Percentiles rank a stretch among this genome's conserved stretches.
Conservation (phyloP, 2,888 invertebrate species). For the Rosalia funebris region DNA sequence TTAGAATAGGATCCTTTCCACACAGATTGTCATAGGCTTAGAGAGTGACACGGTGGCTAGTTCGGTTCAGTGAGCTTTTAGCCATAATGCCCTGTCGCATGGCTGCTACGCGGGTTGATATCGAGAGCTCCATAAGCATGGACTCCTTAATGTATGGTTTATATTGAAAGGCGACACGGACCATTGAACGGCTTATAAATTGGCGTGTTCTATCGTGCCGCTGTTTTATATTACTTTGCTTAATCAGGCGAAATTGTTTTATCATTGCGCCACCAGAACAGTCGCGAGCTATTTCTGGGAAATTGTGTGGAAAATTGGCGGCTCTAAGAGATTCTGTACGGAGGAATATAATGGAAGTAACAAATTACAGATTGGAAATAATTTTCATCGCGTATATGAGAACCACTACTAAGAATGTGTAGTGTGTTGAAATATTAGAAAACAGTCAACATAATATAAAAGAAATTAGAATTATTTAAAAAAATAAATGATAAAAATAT, state of each 20-base stretch:
- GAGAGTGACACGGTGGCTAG: slow-evolving; percentile 33
- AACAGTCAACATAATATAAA: no score
- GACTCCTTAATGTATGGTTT: slow-evolving; percentile 27
- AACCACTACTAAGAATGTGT: no score
- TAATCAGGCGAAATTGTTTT: slow-evolving; percentile 30
- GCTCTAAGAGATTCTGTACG: neutral
- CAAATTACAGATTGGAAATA: no score
- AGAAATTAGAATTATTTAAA: no score
- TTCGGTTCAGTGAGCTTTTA: slow-evolving; percentile 30
- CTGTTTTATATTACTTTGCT: slow-evolving; percentile 29
- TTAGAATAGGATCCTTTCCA: slow-evolving; percentile 39
- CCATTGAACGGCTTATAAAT: slow-evolving; percentile 31
- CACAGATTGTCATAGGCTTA: slow-evolving; percentile 43
- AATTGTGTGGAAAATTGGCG: slow-evolving; percentile 32
- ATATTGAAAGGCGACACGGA: slow-evolving; percentile 24
- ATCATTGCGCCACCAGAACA: slow-evolving; percentile 28
- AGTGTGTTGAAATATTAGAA: no score
- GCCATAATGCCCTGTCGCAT: slow-evolving; percentile 13
- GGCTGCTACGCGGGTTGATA: slow-evolving; percentile 16
- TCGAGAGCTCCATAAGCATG: slow-evolving; percentile 12
- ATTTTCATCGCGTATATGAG: no score
- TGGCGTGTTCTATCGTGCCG: slow-evolving; percentile 29
- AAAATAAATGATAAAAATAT: no score
- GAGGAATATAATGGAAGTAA: no score
- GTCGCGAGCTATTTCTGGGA: slow-evolving; percentile 31